Evolutionary conservation across 2,888 invertebrate species (phyloP), one percentile per base, ranked within the genome.

Genomic region (Agonopterix alstromeriana): DNA sequence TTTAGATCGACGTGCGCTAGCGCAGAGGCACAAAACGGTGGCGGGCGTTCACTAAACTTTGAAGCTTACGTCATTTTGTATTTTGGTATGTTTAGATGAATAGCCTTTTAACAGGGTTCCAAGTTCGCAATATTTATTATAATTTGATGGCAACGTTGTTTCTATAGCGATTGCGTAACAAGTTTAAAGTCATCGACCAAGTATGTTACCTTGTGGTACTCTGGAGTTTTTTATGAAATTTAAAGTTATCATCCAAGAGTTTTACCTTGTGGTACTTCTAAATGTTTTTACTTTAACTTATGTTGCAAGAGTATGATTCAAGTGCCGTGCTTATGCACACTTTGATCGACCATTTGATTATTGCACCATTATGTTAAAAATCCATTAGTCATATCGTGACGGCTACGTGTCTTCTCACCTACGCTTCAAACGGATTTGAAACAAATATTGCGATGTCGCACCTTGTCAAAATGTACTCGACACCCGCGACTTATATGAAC

Each of bases 1-100:
- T 60, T 57, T 9, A 55, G 65, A 66, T 56, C 65, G 68, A 63
- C 67, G 73, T 70, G 72, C 74, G 68, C 74, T 47, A 70, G 72
- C 74, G 68, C 74, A 46, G 57, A 65, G 67, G 65, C 75, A 70
- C 70, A 68, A 67, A 61, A 68, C 68, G 27, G 27, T 57, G 53
- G 54, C 63, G 71, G 54, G 71, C 86, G 87, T 85, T 87, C 85
- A 85, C 82, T 85, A 85, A 84, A 86, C 86, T 85, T 79, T 83
- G 69, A 57, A 61, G 74, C 38, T 85, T 85, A 79, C 84, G 82
- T 85, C 84, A 85, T 68, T 70, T 61, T 61, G 54, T 79, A 75
- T 81, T 81, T 81, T 72, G 67, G 72, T 70, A 63, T 65, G 60
- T 63, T 67, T 67, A 72, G 74, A 80, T 77, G 74, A 77, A 77